These are phyloP conservation scores for Drosophila littoralis DNA, from an alignment of 1,140 invertebrate species.

Conservation along the genomic window DNA sequence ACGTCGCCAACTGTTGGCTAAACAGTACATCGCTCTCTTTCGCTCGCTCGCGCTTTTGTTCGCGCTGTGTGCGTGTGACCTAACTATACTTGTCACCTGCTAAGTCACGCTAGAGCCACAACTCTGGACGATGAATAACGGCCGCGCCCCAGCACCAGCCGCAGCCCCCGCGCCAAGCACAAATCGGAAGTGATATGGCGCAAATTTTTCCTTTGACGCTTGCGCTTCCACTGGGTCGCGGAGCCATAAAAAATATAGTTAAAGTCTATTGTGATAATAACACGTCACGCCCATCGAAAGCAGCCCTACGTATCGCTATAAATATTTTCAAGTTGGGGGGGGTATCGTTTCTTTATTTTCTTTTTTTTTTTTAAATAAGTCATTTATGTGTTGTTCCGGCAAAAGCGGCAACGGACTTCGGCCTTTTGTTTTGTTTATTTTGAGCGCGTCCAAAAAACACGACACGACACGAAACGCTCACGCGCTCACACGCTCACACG, in stretches of 20 bases:
- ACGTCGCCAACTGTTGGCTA: constrained; percentile 17
- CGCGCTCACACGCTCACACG: no score
- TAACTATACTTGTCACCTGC: constrained; percentile 8
- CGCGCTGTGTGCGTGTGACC: constrained; percentile 7
- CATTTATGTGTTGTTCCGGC: no score
- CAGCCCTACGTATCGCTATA: not conserved
- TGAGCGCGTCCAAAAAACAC: not conserved
- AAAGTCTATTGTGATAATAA: constrained; percentile 19
- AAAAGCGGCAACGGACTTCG: no score
- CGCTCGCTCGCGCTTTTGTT: not conserved
- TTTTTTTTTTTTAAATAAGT: not conserved
- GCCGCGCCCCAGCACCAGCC: not conserved
- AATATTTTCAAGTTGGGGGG: not conserved
- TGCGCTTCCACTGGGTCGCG: not conserved
- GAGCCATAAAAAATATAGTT: not conserved
- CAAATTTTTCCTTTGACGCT: no score
- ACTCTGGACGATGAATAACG: constrained; percentile 16
- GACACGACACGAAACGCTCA: no score
- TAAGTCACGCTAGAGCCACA: not conserved
- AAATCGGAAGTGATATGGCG: constrained; percentile 23
- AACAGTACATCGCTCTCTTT: not conserved
- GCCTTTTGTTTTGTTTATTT: not conserved
- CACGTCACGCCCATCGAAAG: not conserved
- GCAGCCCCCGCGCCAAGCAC: not conserved
- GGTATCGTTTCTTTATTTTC: not conserved